Percentiles rank a stretch among this genome's conserved stretches.
Conservation (phyloP, 2,888 invertebrate species). For the Orthosia incerta region DNA sequence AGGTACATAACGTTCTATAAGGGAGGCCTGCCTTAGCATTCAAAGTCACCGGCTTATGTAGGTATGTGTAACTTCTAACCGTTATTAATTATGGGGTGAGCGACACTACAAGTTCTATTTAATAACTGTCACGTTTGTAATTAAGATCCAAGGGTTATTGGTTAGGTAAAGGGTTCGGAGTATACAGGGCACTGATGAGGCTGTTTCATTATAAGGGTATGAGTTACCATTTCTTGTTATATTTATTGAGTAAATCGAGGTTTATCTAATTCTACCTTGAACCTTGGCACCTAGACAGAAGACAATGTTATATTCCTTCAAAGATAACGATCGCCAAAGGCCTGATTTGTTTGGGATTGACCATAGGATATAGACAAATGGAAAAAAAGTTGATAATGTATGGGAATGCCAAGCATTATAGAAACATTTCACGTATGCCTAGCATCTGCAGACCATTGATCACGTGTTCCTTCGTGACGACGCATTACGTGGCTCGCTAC, state of each 20-base stretch:
- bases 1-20: neutral
- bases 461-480: no score
- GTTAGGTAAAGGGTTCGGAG: slow-evolving; percentile 26
- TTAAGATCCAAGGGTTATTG: slow-evolving; percentile 53
- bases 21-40: slow-evolving; percentile 8
- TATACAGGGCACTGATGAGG: slow-evolving; percentile 24
- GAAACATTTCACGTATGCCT: no score
- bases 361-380: no score
- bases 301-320: no score
- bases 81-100: slow-evolving; percentile 61
- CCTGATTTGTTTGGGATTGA: no score
- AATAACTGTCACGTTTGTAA: slow-evolving; percentile 57
- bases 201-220: slow-evolving; percentile 33
- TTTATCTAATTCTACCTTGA: no score
- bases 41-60: slow-evolving; percentile 33
- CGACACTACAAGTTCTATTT: slow-evolving; percentile 56
- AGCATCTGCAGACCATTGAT: no score
- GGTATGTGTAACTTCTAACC: slow-evolving; percentile 55
- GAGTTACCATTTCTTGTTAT: neutral
- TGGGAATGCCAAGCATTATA: no score
- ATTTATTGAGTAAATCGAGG: neutral
- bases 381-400: no score
- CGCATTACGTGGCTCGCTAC: no score
- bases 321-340: no score
- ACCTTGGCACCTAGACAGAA: no score